Evolutionary conservation across 2,797 vertebrate genomes (phyloP).

Genomic region (Miichthys miiuy): DNA sequence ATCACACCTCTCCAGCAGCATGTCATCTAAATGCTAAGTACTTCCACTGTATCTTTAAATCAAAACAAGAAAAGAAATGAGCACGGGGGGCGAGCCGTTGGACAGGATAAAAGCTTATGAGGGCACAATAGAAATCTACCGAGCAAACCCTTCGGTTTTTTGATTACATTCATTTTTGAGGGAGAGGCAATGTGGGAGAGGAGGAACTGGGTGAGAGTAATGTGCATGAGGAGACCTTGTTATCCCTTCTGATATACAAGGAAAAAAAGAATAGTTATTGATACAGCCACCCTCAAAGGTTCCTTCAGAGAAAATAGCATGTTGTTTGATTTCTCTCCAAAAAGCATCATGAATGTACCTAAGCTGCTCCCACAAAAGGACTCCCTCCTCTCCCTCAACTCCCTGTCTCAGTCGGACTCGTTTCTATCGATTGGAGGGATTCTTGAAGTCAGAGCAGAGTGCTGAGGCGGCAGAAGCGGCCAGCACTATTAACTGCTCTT

Average conservation of each 20-base stretch:
- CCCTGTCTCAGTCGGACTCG: constrained; percentile 53
- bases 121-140: constrained; percentile 77
- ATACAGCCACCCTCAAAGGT: constrained; percentile 37
- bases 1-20: constrained; percentile 84
- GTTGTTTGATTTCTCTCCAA: constrained; percentile 52
- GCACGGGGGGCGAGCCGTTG: constrained; percentile 45
- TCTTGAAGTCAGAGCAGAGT: constrained; percentile 75
- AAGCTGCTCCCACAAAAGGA: constrained; percentile 23
- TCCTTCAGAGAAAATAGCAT: constrained; percentile 54
- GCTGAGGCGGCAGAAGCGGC: constrained; percentile 80
- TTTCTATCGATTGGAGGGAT: constrained; percentile 77
- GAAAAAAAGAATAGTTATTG: constrained; percentile 39
- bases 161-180: constrained; percentile 78
- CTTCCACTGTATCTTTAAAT: constrained; percentile 86
- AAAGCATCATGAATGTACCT: constrained; percentile 44
- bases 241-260: constrained; percentile 58
- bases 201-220: constrained; percentile 45
- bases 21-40: constrained; percentile 91
- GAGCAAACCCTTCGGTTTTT: constrained; percentile 75
- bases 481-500: constrained; percentile 82
- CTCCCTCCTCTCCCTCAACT: constrained; percentile 7
- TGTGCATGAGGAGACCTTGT: constrained; percentile 61
- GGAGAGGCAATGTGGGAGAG: constrained; percentile 49
- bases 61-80: constrained; percentile 83
- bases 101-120: constrained; percentile 74